phyloP scores from a whole-genome alignment of 2,113 vertebrate genomes.

The Nyctibius bracteatus region DNA sequence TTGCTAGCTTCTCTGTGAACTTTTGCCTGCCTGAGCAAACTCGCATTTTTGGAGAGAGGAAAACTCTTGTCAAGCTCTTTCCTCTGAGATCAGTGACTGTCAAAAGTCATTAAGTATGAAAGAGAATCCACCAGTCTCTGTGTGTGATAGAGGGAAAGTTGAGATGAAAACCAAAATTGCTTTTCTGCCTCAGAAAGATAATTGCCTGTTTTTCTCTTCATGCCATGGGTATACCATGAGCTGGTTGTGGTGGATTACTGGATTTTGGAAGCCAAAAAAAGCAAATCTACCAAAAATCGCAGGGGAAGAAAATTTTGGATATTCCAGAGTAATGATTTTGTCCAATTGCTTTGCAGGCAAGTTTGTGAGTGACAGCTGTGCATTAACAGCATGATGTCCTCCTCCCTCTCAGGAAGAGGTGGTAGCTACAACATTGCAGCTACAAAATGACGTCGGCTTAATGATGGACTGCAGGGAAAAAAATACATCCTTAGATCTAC shows the following conservation, averaged over 20 bases:
- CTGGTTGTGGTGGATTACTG: conserved; percentile 36
- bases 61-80: conserved; percentile 43
- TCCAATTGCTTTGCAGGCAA: conserved; percentile 59
- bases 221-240: conserved; percentile 13
- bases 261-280: conserved; percentile 70
- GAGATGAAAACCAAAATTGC: conserved; percentile 39
- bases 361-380: conserved; percentile 75
- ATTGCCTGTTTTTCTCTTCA: conserved; percentile 11
- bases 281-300: conserved; percentile 73
- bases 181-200: conserved; percentile 6
- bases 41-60: not conserved
- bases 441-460: conserved; percentile 56
- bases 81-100: conserved; percentile 65
- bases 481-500: not conserved
- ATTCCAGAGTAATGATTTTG: conserved; percentile 70
- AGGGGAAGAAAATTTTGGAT: conserved; percentile 75
- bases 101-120: conserved; percentile 68
- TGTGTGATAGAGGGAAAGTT: conserved; percentile 28
- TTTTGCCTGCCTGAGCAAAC: not conserved
- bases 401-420: conserved; percentile 59
- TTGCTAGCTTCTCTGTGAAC: not conserved
- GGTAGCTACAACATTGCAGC: conserved; percentile 7
- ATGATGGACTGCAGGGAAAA: not conserved
- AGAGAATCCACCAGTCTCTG: conserved; percentile 63
- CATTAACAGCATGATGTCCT: conserved; percentile 55